Evolutionary conservation across 2,888 invertebrate species (phyloP), one percentile per base, ranked within the genome.

Genomic region (Pardosa pseudoannulata): DNA sequence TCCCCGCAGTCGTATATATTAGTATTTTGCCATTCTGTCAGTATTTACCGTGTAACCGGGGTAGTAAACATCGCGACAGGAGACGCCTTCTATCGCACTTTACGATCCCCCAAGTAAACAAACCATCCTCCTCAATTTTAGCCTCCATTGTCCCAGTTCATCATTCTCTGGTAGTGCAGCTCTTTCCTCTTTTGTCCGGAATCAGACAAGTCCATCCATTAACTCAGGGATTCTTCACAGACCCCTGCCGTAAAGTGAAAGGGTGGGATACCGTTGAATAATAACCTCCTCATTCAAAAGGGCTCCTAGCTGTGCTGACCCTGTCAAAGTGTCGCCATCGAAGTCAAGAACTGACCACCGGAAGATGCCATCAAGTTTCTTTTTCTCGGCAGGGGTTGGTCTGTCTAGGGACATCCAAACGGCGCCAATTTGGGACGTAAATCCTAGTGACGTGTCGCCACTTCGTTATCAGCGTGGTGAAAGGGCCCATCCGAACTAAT

Each of bases 301-400:
- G 68, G n/a, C n/a, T 19, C 23, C 74, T 39, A 13, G 41, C 75
- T 62, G 81, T 27, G 62, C 27, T 70, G 39, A 32, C 41, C 65
- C 28, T 75, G 39, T 56, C 81, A 41, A 75, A 70, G n/a, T 75
- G 81, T 82, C 81, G 73, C 80, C 80, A 80, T 68, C 7, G 9
- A 50, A 36, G 32, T 36, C 56, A 56, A 56, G 65, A 74, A 74
- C 56, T 74, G 62, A 74, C 74, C 74, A 74, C 36, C 19, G 56
- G 19, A 56, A 56, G 16, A 56, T 23, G 56, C 56, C 16, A 16
- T 46, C 56, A 70, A 41, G 6, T 41, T 70, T 70, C 46, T n/a
- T 13, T 29, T 67, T 36, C 23, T 16, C 19, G 9, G 2, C 23
- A 39, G 23, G 32, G 29, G 56, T 67, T 68, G 23, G 23, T 41